phyloP scores from a whole-genome alignment of 1,140 invertebrate genomes.

The Brachystomella parvula region DNA sequence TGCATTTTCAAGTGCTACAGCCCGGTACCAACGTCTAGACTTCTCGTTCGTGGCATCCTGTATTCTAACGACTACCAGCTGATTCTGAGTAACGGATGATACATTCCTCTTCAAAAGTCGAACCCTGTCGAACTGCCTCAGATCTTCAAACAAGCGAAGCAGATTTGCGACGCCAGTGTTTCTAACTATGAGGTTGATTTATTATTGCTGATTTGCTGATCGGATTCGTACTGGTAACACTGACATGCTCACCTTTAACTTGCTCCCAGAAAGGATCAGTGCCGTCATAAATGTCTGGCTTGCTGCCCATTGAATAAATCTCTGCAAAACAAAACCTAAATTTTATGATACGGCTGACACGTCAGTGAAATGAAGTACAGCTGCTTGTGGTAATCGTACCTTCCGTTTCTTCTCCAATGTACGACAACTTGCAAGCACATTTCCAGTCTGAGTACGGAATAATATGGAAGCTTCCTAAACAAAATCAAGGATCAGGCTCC shows the following conservation, averaged over 20 bases:
- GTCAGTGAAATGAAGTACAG: too few species aligned
- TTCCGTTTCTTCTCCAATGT: background rate
- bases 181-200: background rate
- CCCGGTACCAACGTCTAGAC: background rate
- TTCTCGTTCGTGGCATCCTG: background rate
- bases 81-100: background rate
- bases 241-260: too few species aligned
- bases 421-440: background rate
- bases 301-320: too few species aligned
- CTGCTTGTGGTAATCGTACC: too few species aligned
- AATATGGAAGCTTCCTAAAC: background rate
- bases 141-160: background rate
- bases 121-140: background rate
- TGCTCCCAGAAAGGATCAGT: too few species aligned
- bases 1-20: background rate
- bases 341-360: too few species aligned
- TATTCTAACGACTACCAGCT: background rate
- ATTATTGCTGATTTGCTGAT: too few species aligned
- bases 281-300: too few species aligned
- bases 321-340: too few species aligned
- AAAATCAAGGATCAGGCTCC: too few species aligned
- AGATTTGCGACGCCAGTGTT: background rate
- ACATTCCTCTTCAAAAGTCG: background rate
- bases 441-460: constrained; percentile 2
- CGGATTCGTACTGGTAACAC: too few species aligned